These are phyloP conservation scores for Ptychadena robeensis DNA, from an alignment of 2,797 vertebrate genomes.

Conservation along the genomic window DNA sequence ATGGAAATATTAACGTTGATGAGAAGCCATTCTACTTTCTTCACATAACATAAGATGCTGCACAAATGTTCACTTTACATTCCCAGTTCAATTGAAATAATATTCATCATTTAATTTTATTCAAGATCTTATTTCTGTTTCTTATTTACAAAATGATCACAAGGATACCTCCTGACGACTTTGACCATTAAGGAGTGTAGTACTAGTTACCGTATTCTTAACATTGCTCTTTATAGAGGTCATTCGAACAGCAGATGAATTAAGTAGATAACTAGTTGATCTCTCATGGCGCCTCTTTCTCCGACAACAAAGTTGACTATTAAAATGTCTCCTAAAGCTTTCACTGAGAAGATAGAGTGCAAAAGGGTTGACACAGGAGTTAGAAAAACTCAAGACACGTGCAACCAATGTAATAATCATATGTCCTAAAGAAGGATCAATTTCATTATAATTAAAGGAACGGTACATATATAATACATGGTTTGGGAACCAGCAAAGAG, in stretches of 20 bases:
- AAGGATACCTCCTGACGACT: constrained; percentile 82
- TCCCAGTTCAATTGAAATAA: not conserved
- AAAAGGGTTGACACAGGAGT: constrained; percentile 84
- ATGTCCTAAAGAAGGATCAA: constrained; percentile 78
- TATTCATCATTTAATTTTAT: not conserved
- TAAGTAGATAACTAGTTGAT: constrained; percentile 82
- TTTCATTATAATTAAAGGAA: constrained; percentile 80
- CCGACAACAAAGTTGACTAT: constrained; percentile 83
- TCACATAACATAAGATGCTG: not conserved
- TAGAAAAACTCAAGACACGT: constrained; percentile 81
- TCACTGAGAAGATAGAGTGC: constrained; percentile 82
- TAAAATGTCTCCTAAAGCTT: constrained; percentile 81
- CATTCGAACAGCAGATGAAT: constrained; percentile 88
- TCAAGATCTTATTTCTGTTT: not conserved
- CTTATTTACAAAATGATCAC: constrained; percentile 67
- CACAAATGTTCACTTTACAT: constrained; percentile 9
- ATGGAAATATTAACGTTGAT: not conserved
- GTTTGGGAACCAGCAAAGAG: constrained; percentile 83
- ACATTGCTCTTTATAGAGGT: constrained; percentile 87
- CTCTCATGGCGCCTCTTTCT: constrained; percentile 72
- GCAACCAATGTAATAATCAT: constrained; percentile 79
- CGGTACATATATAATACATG: constrained; percentile 83
- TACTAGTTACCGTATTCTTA: constrained; percentile 73
- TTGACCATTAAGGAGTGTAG: constrained; percentile 77
- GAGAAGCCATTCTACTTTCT: not conserved